Conservation (phyloP, 1,140 invertebrate genomes). For the Nylanderia fulva region DNA sequence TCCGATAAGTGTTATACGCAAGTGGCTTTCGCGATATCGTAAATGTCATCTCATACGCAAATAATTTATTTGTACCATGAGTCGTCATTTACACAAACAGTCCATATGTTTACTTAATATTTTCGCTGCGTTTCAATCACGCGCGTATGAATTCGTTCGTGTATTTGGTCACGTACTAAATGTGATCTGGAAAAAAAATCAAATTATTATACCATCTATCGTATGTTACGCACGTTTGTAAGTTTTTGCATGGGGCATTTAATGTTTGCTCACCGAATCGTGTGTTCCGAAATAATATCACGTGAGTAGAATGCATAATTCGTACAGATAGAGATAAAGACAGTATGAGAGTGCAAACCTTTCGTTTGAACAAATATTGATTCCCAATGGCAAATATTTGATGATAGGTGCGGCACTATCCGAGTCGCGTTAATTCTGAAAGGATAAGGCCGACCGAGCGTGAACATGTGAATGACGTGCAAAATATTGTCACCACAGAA, state of each 20-base stretch:
- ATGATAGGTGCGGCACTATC: constrained; percentile 47
- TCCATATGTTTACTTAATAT: background rate
- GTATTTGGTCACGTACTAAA: background rate
- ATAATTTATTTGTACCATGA: constrained; percentile 16
- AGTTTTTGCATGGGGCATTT: constrained; percentile 22
- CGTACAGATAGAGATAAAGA: background rate
- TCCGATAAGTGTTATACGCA: background rate
- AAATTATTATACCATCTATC: background rate
- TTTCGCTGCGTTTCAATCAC: background rate
- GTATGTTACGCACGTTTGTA: background rate
- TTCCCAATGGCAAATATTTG: constrained; percentile 62
- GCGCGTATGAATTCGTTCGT: background rate
- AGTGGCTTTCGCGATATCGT: background rate
- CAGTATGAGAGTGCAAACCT: constrained; percentile 33
- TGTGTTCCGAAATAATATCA: constrained; percentile 41
- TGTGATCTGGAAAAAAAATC: background rate
- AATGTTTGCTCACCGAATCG: constrained; percentile 20
- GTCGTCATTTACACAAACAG: constrained; percentile 11
- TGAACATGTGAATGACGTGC: constrained; percentile 43
- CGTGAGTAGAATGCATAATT: constrained; percentile 59
- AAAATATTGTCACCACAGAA: constrained; percentile 20
- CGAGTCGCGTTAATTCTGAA: constrained; percentile 50
- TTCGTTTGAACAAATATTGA: constrained; percentile 67
- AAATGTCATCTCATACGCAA: constrained; percentile 12
- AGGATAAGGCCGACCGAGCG: constrained; percentile 6